A percentile compares a stretch with the other conserved stretches of the same genome.
These are phyloP conservation scores for Xanthia icteritia DNA, from an alignment of 2,888 invertebrate genomes.

Conservation along the genomic window DNA sequence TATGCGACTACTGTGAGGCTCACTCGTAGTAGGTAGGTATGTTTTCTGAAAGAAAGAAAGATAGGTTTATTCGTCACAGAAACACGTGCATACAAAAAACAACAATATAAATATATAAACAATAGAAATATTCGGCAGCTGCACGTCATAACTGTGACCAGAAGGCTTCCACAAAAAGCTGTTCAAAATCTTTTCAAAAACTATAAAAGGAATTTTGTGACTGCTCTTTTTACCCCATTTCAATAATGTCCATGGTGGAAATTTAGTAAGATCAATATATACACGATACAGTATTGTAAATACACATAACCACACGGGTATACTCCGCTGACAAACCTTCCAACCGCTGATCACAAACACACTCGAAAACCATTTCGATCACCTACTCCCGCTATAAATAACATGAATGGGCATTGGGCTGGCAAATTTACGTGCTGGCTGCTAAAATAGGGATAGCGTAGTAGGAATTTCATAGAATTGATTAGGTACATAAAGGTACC, in stretches of 20 bases:
- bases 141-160: too few relatives aligned
- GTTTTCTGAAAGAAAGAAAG: too few relatives aligned
- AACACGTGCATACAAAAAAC: too few relatives aligned
- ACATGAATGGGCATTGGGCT: constrained; percentile 41
- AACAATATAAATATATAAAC: too few relatives aligned
- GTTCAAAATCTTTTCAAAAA: not conserved
- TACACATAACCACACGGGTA: not conserved
- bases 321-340: constrained; percentile 13
- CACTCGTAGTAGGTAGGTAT: not conserved
- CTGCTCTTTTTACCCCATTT: not conserved
- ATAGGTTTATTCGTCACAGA: too few relatives aligned
- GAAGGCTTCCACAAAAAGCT: too few relatives aligned
- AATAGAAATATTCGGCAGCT: too few relatives aligned
- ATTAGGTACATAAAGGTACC: not conserved
- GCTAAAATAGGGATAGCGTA: constrained; percentile 30
- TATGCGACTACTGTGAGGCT: too few relatives aligned
- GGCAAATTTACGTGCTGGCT: constrained; percentile 46
- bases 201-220: not conserved
- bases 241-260: not conserved
- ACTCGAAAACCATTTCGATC: constrained; percentile 44
- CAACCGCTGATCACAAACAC: constrained; percentile 41
- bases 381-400: constrained; percentile 48
- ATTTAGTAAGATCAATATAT: not conserved
- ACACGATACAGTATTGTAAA: not conserved
- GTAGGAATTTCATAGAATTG: constrained; percentile 31